These are phyloP conservation scores for Magallana angulata DNA, from an alignment of 1,140 invertebrate genomes.

Conservation along the genomic window DNA sequence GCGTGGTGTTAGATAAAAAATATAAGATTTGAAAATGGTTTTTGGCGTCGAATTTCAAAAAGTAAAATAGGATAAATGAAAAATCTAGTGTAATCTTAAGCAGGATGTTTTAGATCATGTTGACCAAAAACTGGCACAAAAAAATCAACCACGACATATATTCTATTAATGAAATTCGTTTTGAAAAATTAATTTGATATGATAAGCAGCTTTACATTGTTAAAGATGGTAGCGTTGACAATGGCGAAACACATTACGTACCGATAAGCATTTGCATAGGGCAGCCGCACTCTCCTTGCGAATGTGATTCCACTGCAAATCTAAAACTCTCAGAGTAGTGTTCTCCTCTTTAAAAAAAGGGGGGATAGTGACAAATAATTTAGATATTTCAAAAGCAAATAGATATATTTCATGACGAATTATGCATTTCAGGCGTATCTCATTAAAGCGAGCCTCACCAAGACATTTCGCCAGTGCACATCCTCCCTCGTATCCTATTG, in stretches of 20 bases:
- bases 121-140: too few species aligned
- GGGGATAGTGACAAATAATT: neutral
- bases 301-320: conserved; percentile 68
- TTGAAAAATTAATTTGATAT: too few species aligned
- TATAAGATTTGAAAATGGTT: neutral
- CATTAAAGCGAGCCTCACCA: conserved; percentile 47
- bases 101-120: too few species aligned
- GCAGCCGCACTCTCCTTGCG: conserved; percentile 62
- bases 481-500: conserved; percentile 64
- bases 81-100: too few species aligned
- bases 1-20: conserved; percentile 50
- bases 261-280: conserved; percentile 61
- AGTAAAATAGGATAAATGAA: too few species aligned
- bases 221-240: too few species aligned
- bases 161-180: too few species aligned
- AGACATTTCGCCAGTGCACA: conserved; percentile 59
- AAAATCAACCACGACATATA: too few species aligned
- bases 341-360: conserved; percentile 38
- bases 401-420: neutral
- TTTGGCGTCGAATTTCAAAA: too few species aligned
- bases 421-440: neutral
- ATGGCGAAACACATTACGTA: conserved; percentile 26
- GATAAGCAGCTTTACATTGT: too few species aligned
- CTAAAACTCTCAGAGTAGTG: conserved; percentile 57
- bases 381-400: neutral